Conservation (phyloP, 2,797 vertebrate species). For the Urocyon cinereoargenteus region DNA sequence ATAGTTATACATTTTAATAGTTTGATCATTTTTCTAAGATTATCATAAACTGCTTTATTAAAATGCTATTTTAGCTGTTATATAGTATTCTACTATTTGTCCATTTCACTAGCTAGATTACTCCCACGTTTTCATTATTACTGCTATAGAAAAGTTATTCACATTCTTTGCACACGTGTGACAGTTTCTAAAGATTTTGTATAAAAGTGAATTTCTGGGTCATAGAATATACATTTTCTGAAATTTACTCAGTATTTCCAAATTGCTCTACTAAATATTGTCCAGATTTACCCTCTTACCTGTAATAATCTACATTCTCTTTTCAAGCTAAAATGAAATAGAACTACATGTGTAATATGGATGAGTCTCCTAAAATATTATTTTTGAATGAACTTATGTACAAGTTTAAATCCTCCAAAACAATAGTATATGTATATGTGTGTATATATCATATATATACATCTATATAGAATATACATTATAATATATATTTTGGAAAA, state of each 20-base stretch:
- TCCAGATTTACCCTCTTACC: neutral
- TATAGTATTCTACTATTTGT: neutral
- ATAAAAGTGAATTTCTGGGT: neutral
- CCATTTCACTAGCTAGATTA: neutral
- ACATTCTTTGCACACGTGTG: neutral
- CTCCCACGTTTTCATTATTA: neutral
- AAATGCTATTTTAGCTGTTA: neutral
- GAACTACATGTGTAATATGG: neutral
- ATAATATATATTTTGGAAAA: neutral
- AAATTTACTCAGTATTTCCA: neutral
- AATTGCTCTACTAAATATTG: neutral
- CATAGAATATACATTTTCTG: neutral
- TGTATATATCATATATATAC: neutral
- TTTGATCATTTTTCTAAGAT: slow-evolving; percentile 28
- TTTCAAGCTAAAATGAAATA: slow-evolving; percentile 26
- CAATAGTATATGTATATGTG: neutral
- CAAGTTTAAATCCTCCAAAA: neutral
- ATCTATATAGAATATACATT: neutral
- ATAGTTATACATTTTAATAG: neutral
- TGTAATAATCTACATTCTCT: neutral
- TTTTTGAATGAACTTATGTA: neutral
- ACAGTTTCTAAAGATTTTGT: neutral
- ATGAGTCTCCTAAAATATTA: neutral
- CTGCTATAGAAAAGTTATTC: neutral
- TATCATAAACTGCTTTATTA: neutral